These are phyloP conservation scores for Sycobia sp. DNA, from an alignment of 1,140 invertebrate species.

Conservation along the genomic window DNA sequence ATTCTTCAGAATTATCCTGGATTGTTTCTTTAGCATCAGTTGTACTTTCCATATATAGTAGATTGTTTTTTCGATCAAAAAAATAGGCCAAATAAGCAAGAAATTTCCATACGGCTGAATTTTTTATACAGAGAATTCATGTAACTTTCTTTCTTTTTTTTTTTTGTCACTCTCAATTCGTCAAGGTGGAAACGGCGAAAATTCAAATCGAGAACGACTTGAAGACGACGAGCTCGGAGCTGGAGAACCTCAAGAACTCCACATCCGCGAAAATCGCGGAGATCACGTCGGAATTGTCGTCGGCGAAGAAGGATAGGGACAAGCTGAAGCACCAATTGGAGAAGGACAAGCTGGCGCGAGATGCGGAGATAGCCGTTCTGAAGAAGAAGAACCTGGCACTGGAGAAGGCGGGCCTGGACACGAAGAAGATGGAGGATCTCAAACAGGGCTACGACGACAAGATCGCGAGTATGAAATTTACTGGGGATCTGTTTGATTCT, in stretches of 20 bases:
- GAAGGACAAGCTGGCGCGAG: constrained; percentile 56
- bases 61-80: too few relatives aligned
- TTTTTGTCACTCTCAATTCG: neutral
- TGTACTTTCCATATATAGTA: too few relatives aligned
- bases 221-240: constrained; percentile 53
- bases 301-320: constrained; percentile 66
- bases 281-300: constrained; percentile 59
- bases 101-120: too few relatives aligned
- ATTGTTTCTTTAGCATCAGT: too few relatives aligned
- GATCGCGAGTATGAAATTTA: constrained; percentile 66
- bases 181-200: constrained; percentile 54
- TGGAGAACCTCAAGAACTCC: constrained; percentile 52
- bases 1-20: too few relatives aligned
- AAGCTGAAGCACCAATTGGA: constrained; percentile 63
- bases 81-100: too few relatives aligned
- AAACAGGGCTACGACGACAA: constrained; percentile 71
- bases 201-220: constrained; percentile 51
- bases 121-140: too few relatives aligned
- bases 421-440: constrained; percentile 70
- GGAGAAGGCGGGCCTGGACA: constrained; percentile 66
- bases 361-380: constrained; percentile 69
- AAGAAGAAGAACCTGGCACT: constrained; percentile 69
- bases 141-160: too few relatives aligned
- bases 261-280: constrained; percentile 57
- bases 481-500: too few relatives aligned